These are phyloP conservation scores for Gorsachius magnificus DNA, from an alignment of 2,797 vertebrate genomes.

Conservation along the genomic window DNA sequence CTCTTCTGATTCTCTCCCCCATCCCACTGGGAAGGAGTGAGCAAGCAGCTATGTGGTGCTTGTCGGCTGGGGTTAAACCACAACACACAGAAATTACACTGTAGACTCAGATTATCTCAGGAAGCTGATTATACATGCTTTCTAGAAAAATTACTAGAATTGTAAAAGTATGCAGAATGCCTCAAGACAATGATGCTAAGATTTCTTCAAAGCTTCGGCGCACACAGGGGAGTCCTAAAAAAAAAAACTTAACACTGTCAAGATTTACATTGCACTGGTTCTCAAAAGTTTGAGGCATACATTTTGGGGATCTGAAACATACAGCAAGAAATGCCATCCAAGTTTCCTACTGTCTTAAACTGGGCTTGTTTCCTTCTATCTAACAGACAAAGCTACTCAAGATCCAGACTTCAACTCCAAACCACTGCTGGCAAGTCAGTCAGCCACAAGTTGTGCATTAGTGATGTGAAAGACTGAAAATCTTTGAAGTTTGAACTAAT, in stretches of 20 bases:
- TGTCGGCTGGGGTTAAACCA: too few relatives aligned
- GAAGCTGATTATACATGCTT: not conserved
- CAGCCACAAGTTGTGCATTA: not conserved
- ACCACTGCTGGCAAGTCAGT: not conserved
- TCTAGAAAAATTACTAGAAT: not conserved
- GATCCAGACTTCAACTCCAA: not conserved
- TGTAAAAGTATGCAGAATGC: not conserved
- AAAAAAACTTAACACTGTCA: not conserved
- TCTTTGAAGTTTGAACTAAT: not conserved
- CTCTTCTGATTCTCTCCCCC: too few relatives aligned
- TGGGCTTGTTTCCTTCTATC: not conserved
- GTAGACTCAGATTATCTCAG: not conserved
- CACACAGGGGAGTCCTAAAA: not conserved
- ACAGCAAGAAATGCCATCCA: not conserved
- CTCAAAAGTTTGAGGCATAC: not conserved
- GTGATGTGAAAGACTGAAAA: not conserved
- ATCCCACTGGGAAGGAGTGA: too few relatives aligned
- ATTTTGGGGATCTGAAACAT: not conserved
- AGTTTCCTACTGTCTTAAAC: not conserved
- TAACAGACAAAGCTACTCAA: not conserved
- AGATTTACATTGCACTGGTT: not conserved
- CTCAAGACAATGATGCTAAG: not conserved
- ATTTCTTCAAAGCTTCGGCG: not conserved
- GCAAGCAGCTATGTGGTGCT: too few relatives aligned
- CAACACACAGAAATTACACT: not conserved